Percentiles rank a stretch among this genome's conserved stretches.
Conservation (phyloP, 2,888 invertebrate species). For the Malthinus seriepunctatus region DNA sequence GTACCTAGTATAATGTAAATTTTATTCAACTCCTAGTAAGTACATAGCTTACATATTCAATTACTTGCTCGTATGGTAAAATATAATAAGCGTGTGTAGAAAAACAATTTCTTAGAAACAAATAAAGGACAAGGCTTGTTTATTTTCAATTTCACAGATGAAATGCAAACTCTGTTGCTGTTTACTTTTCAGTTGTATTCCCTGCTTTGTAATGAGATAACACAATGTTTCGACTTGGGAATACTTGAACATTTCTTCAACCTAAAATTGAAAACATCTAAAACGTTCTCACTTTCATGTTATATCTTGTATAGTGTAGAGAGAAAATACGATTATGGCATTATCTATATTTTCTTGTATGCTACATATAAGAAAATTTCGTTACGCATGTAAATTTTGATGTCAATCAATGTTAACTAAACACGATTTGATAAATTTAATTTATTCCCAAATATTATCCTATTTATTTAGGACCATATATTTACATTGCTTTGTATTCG, state of each 20-base stretch:
- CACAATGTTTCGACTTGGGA: constrained; percentile 36
- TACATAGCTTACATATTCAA: too few relatives aligned
- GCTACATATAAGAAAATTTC: constrained; percentile 2
- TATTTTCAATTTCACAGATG: constrained; percentile 47
- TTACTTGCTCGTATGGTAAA: not conserved
- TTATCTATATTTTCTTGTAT: constrained; percentile 8
- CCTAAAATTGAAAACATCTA: constrained; percentile 35
- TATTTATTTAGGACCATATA: too few relatives aligned
- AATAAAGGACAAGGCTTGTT: constrained; percentile 38
- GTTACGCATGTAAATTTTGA: constrained; percentile 1
- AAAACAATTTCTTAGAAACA: constrained; percentile 20
- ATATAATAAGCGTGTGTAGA: not conserved
- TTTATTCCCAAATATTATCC: too few relatives aligned
- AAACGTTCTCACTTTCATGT: constrained; percentile 21
- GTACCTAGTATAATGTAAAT: too few relatives aligned
- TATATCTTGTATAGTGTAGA: not conserved
- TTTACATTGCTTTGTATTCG: too few relatives aligned
- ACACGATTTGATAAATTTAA: too few relatives aligned
- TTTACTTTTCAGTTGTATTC: constrained; percentile 37
- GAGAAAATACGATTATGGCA: constrained; percentile 14
- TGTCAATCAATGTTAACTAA: constrained; percentile 1
- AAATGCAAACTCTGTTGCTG: constrained; percentile 42
- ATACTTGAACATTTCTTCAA: constrained; percentile 33
- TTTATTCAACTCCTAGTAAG: too few relatives aligned
- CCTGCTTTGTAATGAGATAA: constrained; percentile 39